These are phyloP conservation scores for Notarius quadriscutis DNA, from an alignment of 2,113 vertebrate genomes.

Conservation along the genomic window DNA sequence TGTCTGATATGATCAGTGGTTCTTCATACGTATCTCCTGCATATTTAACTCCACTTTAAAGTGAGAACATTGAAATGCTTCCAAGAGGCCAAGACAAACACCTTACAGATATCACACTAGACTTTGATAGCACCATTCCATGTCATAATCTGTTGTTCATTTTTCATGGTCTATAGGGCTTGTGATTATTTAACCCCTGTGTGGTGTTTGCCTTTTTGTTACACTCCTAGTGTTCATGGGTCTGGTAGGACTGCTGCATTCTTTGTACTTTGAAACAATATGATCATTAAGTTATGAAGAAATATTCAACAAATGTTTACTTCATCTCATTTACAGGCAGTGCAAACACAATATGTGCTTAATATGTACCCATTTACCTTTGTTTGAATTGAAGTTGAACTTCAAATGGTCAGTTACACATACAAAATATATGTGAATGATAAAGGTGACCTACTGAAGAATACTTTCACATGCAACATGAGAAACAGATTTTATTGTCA, in stretches of 20 bases:
- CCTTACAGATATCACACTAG: slow-evolving; percentile 54
- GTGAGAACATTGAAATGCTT: slow-evolving; percentile 53
- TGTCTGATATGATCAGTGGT: slow-evolving; percentile 17
- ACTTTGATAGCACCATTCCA: slow-evolving; percentile 50
- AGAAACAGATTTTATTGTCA: background rate
- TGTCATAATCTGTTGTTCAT: slow-evolving; percentile 39
- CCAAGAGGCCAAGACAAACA: slow-evolving; percentile 59
- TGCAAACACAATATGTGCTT: background rate
- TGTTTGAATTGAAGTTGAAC: background rate
- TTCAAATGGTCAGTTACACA: background rate
- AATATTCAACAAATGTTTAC: background rate
- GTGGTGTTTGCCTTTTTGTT: background rate
- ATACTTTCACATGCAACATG: background rate
- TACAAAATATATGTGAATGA: background rate
- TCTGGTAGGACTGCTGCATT: background rate
- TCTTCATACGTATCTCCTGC: slow-evolving; percentile 44
- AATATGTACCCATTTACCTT: background rate
- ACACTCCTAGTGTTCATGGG: background rate
- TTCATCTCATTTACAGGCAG: background rate
- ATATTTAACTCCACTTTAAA: slow-evolving; percentile 43
- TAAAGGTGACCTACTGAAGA: background rate
- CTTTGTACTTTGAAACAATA: background rate
- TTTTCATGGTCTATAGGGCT: slow-evolving; percentile 2
- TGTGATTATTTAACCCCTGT: background rate
- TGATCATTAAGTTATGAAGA: background rate